Evolutionary conservation across 2,888 invertebrate genomes (phyloP), one percentile per base, ranked within the genome.

Genomic region (Drosophila atroscutellata): DNA sequence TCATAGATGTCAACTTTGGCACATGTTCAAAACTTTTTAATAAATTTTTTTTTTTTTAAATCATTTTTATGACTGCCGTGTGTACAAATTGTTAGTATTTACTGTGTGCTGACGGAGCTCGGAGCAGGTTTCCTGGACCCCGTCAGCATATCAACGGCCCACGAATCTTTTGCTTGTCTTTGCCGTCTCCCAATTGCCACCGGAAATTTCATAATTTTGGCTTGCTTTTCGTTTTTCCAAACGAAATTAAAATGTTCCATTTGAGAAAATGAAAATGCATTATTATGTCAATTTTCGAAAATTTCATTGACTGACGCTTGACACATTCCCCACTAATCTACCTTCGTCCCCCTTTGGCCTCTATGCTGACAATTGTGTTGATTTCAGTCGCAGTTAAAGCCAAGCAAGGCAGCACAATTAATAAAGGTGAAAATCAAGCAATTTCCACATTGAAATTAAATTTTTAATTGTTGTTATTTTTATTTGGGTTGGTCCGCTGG

Each of bases 181-280:
- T 52, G 52, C 9, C 30, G 63, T 65, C 57, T 47, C 45, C 60
- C 70, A 50, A 69, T 65, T 81, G 79, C 79, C 76, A 87, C 87
- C 89, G 89, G 84, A 84, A 79, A 84, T 89, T 86, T 89, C 84
- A 89, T 84, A 84, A 84, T 86, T 84, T 78, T 47, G 56, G 36
- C 42, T 76, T 24, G 57, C 57, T 50, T 59, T 52, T 74, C 36
- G 55, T 57, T 56, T 28, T 45, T 47, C 34, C 60, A 63, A 28
- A 28, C 28, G 50, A 28, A 89, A 85, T 85, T 77, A 80, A 89
- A 82, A 84, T 89, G 89, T 85, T 85, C 77, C 72, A 84, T 89
- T 87, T 73, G 81, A 65, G 75, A 84, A 84, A 86, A 77, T 75
- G 72, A 86, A 88, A 84, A 77, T 75, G 74, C 80, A 84, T 85